phyloP scores from a whole-genome alignment of 2,113 vertebrate species.

The Gopherus flavomarginatus region DNA sequence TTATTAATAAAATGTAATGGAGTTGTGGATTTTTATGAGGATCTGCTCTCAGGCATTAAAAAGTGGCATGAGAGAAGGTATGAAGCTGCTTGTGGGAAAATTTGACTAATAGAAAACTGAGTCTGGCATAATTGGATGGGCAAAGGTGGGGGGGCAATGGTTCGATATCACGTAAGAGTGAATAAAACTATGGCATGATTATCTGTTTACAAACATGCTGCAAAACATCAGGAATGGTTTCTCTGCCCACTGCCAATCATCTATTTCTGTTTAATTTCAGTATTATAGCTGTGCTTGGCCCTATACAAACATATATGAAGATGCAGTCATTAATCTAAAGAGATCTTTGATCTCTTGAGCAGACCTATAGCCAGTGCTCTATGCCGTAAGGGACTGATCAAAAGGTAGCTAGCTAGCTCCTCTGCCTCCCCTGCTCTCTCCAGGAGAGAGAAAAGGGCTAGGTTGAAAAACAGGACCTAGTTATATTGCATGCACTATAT shows the following conservation, averaged over 20 bases:
- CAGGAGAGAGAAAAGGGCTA: neutral
- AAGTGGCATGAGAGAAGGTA: neutral
- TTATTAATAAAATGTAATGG: neutral
- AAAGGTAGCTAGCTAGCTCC: neutral
- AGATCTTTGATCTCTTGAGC: neutral
- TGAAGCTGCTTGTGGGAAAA: neutral
- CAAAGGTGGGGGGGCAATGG: neutral
- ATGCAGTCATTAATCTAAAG: neutral
- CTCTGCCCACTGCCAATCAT: neutral
- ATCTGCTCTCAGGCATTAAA: neutral
- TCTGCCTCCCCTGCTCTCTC: neutral
- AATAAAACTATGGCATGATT: neutral
- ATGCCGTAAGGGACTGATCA: neutral
- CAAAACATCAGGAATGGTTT: neutral
- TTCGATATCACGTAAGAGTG: neutral
- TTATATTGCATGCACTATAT: neutral
- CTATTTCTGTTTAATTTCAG: slow-evolving; percentile 6
- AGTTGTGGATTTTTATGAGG: neutral
- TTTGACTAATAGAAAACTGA: neutral
- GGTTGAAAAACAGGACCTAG: neutral
- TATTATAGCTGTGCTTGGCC: neutral
- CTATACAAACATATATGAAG: neutral
- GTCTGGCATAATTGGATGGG: neutral
- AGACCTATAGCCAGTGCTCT: neutral
- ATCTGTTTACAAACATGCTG: neutral